A percentile compares a stretch with the other conserved stretches of the same genome.
These are phyloP conservation scores for Arrhamphus sclerolepis DNA, from an alignment of 2,797 vertebrate species.

Conservation along the genomic window DNA sequence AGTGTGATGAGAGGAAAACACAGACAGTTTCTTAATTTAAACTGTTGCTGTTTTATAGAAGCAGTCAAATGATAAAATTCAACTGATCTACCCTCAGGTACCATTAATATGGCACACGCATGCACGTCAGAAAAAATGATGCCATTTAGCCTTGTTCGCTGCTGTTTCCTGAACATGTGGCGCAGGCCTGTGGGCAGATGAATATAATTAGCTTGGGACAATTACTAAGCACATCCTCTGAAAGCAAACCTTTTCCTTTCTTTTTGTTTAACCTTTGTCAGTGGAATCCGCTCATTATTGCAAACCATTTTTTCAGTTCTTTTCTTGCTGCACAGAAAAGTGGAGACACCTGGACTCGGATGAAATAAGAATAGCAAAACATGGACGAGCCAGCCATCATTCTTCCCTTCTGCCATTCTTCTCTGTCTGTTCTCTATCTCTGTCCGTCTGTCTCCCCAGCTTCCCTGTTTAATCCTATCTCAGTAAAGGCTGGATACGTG, in stretches of 20 bases:
- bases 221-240: not conserved
- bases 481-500: slow-evolving; percentile 57
- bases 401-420: slow-evolving; percentile 60
- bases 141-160: not conserved
- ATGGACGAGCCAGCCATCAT: slow-evolving; percentile 72
- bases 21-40: not conserved
- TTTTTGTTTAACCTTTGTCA: not conserved
- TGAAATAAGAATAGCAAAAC: slow-evolving; percentile 42
- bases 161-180: too few relatives aligned
- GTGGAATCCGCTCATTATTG: not conserved
- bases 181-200: not conserved
- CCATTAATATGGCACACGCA: not conserved
- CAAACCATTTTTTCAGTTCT: slow-evolving; percentile 1
- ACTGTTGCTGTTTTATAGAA: not conserved
- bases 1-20: not conserved
- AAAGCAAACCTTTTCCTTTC: not conserved
- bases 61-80: not conserved
- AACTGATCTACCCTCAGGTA: not conserved
- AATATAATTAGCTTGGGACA: not conserved
- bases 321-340: slow-evolving; percentile 28
- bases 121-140: not conserved
- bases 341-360: slow-evolving; percentile 26
- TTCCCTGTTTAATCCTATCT: slow-evolving; percentile 55
- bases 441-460: slow-evolving; percentile 32
- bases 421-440: slow-evolving; percentile 57